Conservation (phyloP, 2,797 vertebrate species). For the Karalla daura region DNA sequence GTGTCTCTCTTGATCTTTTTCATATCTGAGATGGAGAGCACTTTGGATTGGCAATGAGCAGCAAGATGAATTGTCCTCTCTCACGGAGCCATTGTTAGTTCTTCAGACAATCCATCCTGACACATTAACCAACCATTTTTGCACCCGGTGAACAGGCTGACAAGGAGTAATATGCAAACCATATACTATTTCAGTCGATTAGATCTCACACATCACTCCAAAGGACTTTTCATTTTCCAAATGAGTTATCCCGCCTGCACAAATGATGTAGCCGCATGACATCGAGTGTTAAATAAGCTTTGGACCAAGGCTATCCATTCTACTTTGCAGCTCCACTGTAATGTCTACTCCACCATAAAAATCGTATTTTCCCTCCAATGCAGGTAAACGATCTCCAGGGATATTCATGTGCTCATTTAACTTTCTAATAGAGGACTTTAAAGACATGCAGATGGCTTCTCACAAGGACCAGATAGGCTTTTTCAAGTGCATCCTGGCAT, state of each 20-base stretch:
- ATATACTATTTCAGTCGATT: slow-evolving; percentile 65
- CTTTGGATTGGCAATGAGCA: slow-evolving; percentile 49
- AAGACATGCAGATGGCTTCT: slow-evolving; percentile 77
- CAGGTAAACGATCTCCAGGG: slow-evolving; percentile 77
- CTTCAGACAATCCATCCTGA: slow-evolving; percentile 45
- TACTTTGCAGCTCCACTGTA: slow-evolving; percentile 73
- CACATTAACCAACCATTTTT: slow-evolving; percentile 61
- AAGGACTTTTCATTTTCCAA: slow-evolving; percentile 84
- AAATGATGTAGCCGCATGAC: slow-evolving; percentile 80
- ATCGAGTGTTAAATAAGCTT: slow-evolving; percentile 85
- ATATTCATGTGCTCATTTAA: slow-evolving; percentile 78
- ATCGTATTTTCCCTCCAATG: slow-evolving; percentile 74
- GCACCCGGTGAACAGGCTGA: slow-evolving; percentile 54
- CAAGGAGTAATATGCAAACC: slow-evolving; percentile 69
- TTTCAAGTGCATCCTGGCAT: slow-evolving; percentile 79
- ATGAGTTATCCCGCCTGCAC: slow-evolving; percentile 79
- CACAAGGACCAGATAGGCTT: slow-evolving; percentile 65
- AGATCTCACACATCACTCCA: slow-evolving; percentile 70
- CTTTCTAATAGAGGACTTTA: slow-evolving; percentile 77
- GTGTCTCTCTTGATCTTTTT: slow-evolving; percentile 19
- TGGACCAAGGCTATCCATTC: slow-evolving; percentile 78
- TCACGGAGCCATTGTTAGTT: slow-evolving; percentile 24
- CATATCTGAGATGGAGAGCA: slow-evolving; percentile 28
- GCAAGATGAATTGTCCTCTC: slow-evolving; percentile 41
- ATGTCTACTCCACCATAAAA: slow-evolving; percentile 79